A percentile compares a stretch with the other conserved stretches of the same genome.
These are phyloP conservation scores for Litocranius walleri DNA, from an alignment of 2,113 vertebrate species.

Conservation along the genomic window DNA sequence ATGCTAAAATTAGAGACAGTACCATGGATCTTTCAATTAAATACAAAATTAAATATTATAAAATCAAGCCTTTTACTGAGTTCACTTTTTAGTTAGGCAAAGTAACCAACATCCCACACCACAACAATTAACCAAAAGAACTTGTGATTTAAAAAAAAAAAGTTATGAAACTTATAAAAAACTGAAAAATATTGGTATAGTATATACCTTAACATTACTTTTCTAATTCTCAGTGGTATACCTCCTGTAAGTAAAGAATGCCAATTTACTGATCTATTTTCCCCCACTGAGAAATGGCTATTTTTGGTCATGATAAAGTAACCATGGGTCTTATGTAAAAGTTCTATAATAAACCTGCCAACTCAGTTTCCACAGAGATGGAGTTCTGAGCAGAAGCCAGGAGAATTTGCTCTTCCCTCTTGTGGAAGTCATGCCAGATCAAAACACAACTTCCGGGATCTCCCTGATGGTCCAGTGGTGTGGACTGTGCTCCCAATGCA, in stretches of 20 bases:
- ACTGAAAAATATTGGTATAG: not conserved
- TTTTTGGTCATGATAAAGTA: not conserved
- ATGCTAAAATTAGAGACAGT: not conserved
- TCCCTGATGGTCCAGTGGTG: not conserved
- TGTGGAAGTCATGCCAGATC: not conserved
- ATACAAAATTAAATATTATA: not conserved
- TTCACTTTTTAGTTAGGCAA: not conserved
- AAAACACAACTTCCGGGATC: not conserved
- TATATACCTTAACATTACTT: not conserved
- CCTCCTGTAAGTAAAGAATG: not conserved
- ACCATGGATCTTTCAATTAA: not conserved
- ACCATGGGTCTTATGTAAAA: not conserved
- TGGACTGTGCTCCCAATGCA: not conserved
- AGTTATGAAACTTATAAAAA: not conserved
- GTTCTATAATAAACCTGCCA: not conserved
- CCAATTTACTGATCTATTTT: not conserved
- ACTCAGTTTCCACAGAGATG: not conserved
- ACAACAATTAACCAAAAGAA: not conserved
- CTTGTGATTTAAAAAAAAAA: not conserved
- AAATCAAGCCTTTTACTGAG: not conserved
- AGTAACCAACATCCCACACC: not conserved
- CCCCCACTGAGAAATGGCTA: not conserved
- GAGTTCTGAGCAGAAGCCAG: not conserved
- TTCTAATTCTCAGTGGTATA: not conserved
- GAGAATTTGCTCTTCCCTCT: not conserved